Evolutionary conservation across 2,888 invertebrate species (phyloP), one percentile per base, ranked within the genome.

Genomic region (Nomada hirtipes): DNA sequence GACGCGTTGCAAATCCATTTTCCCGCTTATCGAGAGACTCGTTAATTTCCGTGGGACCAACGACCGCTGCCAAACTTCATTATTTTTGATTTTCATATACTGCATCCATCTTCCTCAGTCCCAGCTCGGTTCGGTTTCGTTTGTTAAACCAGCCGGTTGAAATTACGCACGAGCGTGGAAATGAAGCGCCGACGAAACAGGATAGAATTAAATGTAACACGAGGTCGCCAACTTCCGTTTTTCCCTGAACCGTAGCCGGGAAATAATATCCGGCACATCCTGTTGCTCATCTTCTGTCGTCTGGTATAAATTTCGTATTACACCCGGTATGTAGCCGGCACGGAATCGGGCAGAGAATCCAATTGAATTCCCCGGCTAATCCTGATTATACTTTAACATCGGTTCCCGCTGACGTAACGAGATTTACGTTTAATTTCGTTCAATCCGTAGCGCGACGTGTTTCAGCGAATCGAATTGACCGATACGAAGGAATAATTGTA

Each of bases 1-100:
- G 70, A 23, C 59, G 76, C 82, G 42, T 59, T 82, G 76, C 73
- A 76, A 79, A 82, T 82, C 72, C 75, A 74, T 79, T 84, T 75
- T 70, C 75, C 4, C 74, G 68, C 65, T 85, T 82, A 84, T 85
- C 82, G 76, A 76, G 70, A 68, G 81, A 67, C 69, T 72, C 82
- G 84, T 82, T 84, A 85, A 84, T 79, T 82, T 76, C 63, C 50
- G 29, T n/a, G 65, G 52, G 20, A 18, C 26, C 29, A n/a, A 13
- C 47, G 20, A 26, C 20, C 23, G 9, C 36, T 53, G 61, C 1
- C 63, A 69, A 76, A 84, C 82, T 75, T 72, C 50, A 76, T 85
- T 84, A 84, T 47, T 71, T 70, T 78, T 68, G 44, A 64, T 64
- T 76, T 70, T 64, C 70, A 4, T 50, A 9, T n/a, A 52, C 29